Evolutionary conservation across 1,140 invertebrate genomes (phyloP), one percentile per base, ranked within the genome.

Genomic region (Drosophila kikkawai): DNA sequence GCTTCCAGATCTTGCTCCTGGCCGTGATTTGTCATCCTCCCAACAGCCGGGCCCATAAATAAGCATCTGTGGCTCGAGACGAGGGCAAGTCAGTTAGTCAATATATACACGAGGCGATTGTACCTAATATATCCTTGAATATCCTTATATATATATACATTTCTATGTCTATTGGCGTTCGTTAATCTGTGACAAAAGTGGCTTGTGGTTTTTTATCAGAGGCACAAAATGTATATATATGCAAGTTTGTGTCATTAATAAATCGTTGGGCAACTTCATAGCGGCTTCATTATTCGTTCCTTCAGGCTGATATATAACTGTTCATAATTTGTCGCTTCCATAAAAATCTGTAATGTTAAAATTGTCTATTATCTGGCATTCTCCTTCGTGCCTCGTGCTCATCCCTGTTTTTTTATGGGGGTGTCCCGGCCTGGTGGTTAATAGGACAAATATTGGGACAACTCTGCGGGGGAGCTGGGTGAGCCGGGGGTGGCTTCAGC

Each of bases 381-480:
- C 71, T 44, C 44, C 47, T 81, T 57, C 11, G 13, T 42, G 17
- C 34, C 67, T 29, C 39, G 50, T 55, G 53, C 71, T 74, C 57
- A 74, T 47, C 68, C 47, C 26, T 29, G 6, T 39, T 22, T 75
- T 39, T 56, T 59, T 39, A 50, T 47, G 19, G 55, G 55, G 12
- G 37, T 48, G 17, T 17, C 26, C n/a, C 15, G 48, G 45, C 22
- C 45, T 55, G 65, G 66, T 69, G 83, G 76, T 88, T 87, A 86
- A 80, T 87, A 87, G 66, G 88, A 80, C 76, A 87, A 88, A 87
- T 87, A 87, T 88, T 88, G 80, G 61, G 80, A 78, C 80, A 76
- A 71, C 79, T 48, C 65, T 47, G 64, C 44, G 44, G 60, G 64
- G 65, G 60, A 15, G 12, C 37, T 58, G 3, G 45, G 32, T 3